Conservation (phyloP, 2,113 vertebrate species). For the Perognathus longimembris region DNA sequence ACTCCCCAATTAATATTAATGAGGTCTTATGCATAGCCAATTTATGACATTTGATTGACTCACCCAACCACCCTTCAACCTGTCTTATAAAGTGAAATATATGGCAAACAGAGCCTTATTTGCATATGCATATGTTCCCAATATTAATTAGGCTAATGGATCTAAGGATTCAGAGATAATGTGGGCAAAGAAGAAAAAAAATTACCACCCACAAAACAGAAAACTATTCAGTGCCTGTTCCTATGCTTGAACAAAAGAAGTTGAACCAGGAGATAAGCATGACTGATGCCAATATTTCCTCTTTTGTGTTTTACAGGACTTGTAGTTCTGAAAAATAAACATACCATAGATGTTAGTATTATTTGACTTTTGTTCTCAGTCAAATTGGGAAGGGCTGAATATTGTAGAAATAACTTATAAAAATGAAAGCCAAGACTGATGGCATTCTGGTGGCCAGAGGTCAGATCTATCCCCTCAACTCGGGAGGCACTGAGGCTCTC, state of each 20-base stretch:
- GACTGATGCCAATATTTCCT: constrained; percentile 62
- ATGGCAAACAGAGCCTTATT: constrained; percentile 83
- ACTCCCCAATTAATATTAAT: constrained; percentile 89
- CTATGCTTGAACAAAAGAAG: constrained; percentile 80
- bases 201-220: constrained; percentile 58
- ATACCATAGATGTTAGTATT: constrained; percentile 58
- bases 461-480: not conserved
- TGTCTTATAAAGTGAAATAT: constrained; percentile 88
- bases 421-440: constrained; percentile 61
- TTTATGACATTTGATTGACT: constrained; percentile 89
- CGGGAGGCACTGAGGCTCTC: not conserved
- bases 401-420: constrained; percentile 52
- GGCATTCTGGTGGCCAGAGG: not conserved
- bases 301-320: constrained; percentile 59
- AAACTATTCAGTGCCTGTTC: constrained; percentile 68
- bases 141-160: constrained; percentile 89
- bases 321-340: constrained; percentile 57
- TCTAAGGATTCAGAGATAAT: constrained; percentile 83
- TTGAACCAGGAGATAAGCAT: constrained; percentile 72
- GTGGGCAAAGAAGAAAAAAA: constrained; percentile 75
- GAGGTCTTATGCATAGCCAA: constrained; percentile 87
- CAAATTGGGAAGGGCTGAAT: constrained; percentile 75
- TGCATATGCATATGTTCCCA: constrained; percentile 90
- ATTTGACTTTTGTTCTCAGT: constrained; percentile 67
- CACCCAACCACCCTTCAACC: constrained; percentile 87